Conservation (phyloP, 2,797 vertebrate genomes). For the Glyptemys insculpta region DNA sequence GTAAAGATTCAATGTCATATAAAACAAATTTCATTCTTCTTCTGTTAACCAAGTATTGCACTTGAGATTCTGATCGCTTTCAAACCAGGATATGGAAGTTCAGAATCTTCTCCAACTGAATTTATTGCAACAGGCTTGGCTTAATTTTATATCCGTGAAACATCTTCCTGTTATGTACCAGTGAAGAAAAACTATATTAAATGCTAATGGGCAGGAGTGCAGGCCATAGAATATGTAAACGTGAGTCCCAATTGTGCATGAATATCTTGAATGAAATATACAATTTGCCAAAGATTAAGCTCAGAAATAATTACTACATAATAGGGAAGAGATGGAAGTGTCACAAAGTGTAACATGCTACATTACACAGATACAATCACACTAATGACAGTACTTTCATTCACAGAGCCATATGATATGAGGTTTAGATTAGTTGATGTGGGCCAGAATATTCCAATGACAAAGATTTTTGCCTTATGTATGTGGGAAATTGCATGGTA, state of each 20-base stretch:
- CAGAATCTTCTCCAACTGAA: background rate
- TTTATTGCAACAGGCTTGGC: background rate
- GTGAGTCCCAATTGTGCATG: accelerated
- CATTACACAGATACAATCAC: background rate
- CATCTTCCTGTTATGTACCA: background rate
- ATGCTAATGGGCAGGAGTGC: background rate
- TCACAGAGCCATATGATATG: background rate
- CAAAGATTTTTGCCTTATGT: background rate
- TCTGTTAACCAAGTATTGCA: background rate
- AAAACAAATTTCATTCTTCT: background rate
- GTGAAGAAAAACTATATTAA: background rate
- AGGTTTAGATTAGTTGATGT: background rate
- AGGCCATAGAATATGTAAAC: background rate
- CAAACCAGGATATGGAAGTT: background rate
- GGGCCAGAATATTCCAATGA: background rate
- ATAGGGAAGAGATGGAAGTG: background rate
- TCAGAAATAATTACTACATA: background rate
- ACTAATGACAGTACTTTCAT: background rate
- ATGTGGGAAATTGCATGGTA: background rate
- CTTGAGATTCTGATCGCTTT: background rate
- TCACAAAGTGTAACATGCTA: background rate
- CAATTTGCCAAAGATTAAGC: background rate
- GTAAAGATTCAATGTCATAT: background rate
- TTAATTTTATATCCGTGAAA: background rate
- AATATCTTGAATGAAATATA: background rate